phyloP scores from a whole-genome alignment of 2,888 invertebrate species.

The Apocheima hispidaria region DNA sequence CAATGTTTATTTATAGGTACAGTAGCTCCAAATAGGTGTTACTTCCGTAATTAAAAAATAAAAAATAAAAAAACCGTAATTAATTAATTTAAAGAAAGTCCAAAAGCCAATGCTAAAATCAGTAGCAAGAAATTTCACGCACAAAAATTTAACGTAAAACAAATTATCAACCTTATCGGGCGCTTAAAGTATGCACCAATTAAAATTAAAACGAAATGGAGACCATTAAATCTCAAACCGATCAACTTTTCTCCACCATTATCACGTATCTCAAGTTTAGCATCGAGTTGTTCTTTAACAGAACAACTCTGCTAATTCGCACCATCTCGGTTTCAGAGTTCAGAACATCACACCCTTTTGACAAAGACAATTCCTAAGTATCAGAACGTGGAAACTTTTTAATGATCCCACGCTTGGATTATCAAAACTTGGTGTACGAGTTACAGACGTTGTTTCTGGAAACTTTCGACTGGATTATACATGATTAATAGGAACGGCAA shows the following conservation, averaged over 20 bases:
- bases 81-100: too few relatives aligned
- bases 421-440: constrained; percentile 10
- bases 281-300: constrained; percentile 9
- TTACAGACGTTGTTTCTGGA: constrained; percentile 8
- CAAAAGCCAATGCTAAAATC: too few relatives aligned
- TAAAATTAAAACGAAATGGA: neutral
- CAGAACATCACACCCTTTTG: constrained; percentile 9
- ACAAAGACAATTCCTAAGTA: constrained; percentile 36
- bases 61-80: too few relatives aligned
- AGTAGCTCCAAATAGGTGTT: too few relatives aligned
- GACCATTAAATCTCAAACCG: constrained; percentile 10
- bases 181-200: neutral
- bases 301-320: constrained; percentile 15
- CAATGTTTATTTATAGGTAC: too few relatives aligned
- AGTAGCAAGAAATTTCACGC: too few relatives aligned
- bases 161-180: too few relatives aligned
- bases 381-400: constrained; percentile 34
- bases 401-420: constrained; percentile 34
- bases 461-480: constrained; percentile 7
- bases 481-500: constrained; percentile 16
- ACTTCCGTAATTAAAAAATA: too few relatives aligned
- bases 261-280: constrained; percentile 6
- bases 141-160: too few relatives aligned
- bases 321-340: constrained; percentile 12
- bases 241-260: constrained; percentile 9